A percentile compares a stretch with the other conserved stretches of the same genome.
These are phyloP conservation scores for Ectropis crepuscularia DNA, from an alignment of 2,888 invertebrate species.

Conservation along the genomic window DNA sequence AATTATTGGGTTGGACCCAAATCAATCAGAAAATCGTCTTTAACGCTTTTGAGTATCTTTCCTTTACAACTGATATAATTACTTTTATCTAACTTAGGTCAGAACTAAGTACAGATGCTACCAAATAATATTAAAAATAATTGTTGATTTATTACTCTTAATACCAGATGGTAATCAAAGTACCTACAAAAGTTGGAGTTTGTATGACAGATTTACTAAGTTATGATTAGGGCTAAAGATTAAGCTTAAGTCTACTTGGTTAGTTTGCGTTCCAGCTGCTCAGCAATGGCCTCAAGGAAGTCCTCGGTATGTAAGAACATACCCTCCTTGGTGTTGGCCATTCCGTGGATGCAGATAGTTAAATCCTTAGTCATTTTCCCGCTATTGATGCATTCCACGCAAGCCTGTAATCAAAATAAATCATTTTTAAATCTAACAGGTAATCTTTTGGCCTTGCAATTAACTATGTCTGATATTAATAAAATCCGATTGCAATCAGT, in stretches of 20 bases:
- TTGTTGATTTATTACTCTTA: constrained; percentile 2
- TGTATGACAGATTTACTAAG: constrained; percentile 29
- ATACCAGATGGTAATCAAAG: not conserved
- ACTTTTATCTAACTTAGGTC: not conserved
- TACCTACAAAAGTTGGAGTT: not conserved
- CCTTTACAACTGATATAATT: constrained; percentile 15
- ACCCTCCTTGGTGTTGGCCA: constrained; percentile 91
- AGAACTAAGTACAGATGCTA: constrained; percentile 8
- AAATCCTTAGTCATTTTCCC: constrained; percentile 96
- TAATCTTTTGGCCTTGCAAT: constrained; percentile 2
- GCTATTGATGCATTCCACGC: constrained; percentile 91
- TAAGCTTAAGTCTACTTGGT: constrained; percentile 54
- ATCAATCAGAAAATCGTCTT: no score
- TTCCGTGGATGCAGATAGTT: constrained; percentile 93
- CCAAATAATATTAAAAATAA: not conserved
- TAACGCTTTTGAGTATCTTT: constrained; percentile 15
- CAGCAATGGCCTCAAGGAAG: constrained; percentile 92
- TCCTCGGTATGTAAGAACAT: constrained; percentile 94
- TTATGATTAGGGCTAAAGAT: constrained; percentile 21
- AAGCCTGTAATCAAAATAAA: constrained; percentile 81
- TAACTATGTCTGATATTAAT: not conserved
- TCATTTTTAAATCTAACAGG: constrained; percentile 14
- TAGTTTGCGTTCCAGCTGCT: constrained; percentile 86
- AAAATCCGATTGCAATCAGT: constrained; percentile 20
- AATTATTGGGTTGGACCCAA: no score